Percentiles rank a stretch among this genome's conserved stretches.
Conservation (phyloP, 1,140 invertebrate species). For the Bilobella aurantiaca region DNA sequence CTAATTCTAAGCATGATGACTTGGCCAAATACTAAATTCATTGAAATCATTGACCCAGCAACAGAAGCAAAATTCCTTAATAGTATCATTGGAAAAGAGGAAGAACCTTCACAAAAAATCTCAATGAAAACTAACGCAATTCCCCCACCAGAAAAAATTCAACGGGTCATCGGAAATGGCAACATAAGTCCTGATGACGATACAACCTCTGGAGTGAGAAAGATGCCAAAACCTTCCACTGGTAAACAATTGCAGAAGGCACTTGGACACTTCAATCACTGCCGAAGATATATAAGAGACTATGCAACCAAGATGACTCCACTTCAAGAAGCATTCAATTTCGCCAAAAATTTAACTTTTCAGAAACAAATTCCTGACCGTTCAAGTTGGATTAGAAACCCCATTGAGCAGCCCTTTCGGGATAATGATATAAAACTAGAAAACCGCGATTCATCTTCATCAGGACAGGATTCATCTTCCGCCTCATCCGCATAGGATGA, state of each 20-base stretch:
- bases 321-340: neutral
- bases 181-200: slow-evolving; percentile 31
- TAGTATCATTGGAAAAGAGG: neutral
- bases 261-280: neutral
- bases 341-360: neutral
- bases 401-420: neutral
- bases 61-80: neutral
- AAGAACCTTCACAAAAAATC: neutral
- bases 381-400: neutral
- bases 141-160: no score
- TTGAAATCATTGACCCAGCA: neutral
- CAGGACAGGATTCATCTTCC: neutral
- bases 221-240: neutral
- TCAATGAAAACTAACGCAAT: no score
- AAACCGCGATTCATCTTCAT: no score
- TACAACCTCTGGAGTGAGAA: neutral
- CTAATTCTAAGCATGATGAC: neutral
- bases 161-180: slow-evolving; percentile 33
- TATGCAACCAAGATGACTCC: neutral
- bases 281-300: neutral
- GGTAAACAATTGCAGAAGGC: neutral
- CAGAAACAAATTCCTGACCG: neutral
- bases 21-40: neutral
- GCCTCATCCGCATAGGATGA: no score
- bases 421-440: neutral